These are phyloP conservation scores for Polylopha cassiicola DNA, from an alignment of 2,888 invertebrate species.

Conservation along the genomic window DNA sequence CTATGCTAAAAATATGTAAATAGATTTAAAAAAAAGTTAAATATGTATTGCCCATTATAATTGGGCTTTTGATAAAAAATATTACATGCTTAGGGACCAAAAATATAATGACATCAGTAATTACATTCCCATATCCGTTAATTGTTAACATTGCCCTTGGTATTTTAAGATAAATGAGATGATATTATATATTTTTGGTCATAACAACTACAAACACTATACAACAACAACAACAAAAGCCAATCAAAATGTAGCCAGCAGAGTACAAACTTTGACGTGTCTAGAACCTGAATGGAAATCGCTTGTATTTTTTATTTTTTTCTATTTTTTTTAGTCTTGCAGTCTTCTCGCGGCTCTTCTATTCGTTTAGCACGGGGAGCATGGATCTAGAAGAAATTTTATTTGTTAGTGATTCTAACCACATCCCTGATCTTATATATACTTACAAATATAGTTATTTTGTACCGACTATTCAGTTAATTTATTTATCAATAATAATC, in stretches of 20 bases:
- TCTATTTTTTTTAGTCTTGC: conserved; percentile 57
- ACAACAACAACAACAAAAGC: conserved; percentile 26
- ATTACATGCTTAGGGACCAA: no score
- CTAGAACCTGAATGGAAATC: conserved; percentile 58
- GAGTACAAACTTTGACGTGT: conserved; percentile 57
- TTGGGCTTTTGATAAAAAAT: no score
- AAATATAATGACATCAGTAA: no score
- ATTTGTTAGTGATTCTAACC: conserved; percentile 19
- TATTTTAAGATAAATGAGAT: no score
- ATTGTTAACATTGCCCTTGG: no score
- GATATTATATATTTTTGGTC: no score
- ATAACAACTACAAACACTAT: conserved; percentile 24
- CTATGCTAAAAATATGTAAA: no score
- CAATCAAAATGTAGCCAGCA: conserved; percentile 26
- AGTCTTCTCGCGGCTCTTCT: conserved; percentile 77
- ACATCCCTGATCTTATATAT: background rate
- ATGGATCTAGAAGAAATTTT: conserved; percentile 81
- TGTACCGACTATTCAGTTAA: no score
- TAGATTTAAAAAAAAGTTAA: no score
- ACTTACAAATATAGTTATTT: background rate
- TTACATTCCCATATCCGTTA: no score
- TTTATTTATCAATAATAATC: no score
- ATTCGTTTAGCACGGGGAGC: conserved; percentile 89
- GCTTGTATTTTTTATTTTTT: conserved; percentile 43
- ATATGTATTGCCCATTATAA: no score